Conservation (phyloP, 2,888 invertebrate species). For the Capitulum mitella region DNA sequence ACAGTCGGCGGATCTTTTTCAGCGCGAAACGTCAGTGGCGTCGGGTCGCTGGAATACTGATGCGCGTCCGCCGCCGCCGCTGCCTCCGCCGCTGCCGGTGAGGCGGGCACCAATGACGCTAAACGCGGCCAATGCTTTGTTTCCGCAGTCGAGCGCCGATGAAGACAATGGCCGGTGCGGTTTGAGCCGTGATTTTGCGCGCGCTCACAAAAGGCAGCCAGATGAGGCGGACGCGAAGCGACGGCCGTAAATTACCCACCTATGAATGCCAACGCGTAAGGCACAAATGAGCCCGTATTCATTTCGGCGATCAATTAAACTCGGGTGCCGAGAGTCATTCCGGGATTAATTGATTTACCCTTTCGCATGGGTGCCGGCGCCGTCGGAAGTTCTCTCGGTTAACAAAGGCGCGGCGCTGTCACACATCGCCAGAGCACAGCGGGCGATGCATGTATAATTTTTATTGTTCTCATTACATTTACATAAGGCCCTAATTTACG, state of each 20-base stretch:
- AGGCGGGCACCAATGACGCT: not conserved
- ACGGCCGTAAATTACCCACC: slow-evolving; percentile 7
- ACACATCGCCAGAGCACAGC: not conserved
- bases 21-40: not conserved
- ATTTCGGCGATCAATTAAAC: not conserved
- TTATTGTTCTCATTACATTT: slow-evolving; percentile 13
- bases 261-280: not conserved
- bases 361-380: not conserved
- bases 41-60: not conserved
- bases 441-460: not conserved
- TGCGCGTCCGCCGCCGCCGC: not conserved
- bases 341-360: not conserved
- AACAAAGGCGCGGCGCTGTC: not conserved
- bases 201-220: not conserved
- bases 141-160: slow-evolving; percentile 9
- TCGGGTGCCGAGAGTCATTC: not conserved
- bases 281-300: not conserved
- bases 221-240: not conserved
- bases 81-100: not conserved
- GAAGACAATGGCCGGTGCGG: not conserved
- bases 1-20: not conserved
- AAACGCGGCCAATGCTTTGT: slow-evolving; percentile 12
- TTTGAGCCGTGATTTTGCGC: not conserved
- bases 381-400: not conserved
- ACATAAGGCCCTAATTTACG: slow-evolving; percentile 6